Evolutionary conservation across 2,888 invertebrate species (phyloP), one percentile per base, ranked within the genome.

Genomic region (Dugesia japonica): DNA sequence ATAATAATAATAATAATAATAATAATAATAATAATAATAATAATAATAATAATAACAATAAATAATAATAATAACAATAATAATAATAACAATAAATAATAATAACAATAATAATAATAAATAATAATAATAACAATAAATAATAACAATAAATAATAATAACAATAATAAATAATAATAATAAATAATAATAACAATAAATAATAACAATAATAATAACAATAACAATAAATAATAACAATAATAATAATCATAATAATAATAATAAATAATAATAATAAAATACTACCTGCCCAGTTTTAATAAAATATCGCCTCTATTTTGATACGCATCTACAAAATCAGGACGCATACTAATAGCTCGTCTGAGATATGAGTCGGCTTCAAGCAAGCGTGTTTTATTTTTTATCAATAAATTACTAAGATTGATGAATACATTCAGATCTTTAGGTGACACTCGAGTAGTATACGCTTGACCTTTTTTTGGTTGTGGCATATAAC

Each of bases 271-370:
- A 71, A 71, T 71, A 71, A 7, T 72, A 7, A 7, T 56, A 74
- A 17, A 33, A 17, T 20, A 76, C 76, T 80, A 86, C 85, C 84
- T 89, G 86, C 94, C 94, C 81, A 94, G 86, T 86, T 92, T 94
- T 84, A 95, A 92, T 80, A 94, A 87, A 82, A 95, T 91, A 86
- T 95, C 94, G 0, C 94, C 95, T 77, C 94, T 89, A 86, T 95
- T 95, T 80, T 95, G 95, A 84, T 95, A 95, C 9, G 94, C 95
- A 84, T 93, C 91, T 0, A 92, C 89, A 84, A 94, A 85, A 79
- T 95, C 94, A 0, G 94, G 90, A 80, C 95, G 87, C 95, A 95
- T 95, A 83, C 93, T 92, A 80, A 95, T 94, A 15, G 94, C 95
- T 85, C 94, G 94, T 78, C 92, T 74, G n/a, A 79, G 78, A 77